Evolutionary conservation across 2,797 vertebrate genomes (phyloP), one percentile per base, ranked within the genome.

Genomic region (Pempheris klunzingeri): DNA sequence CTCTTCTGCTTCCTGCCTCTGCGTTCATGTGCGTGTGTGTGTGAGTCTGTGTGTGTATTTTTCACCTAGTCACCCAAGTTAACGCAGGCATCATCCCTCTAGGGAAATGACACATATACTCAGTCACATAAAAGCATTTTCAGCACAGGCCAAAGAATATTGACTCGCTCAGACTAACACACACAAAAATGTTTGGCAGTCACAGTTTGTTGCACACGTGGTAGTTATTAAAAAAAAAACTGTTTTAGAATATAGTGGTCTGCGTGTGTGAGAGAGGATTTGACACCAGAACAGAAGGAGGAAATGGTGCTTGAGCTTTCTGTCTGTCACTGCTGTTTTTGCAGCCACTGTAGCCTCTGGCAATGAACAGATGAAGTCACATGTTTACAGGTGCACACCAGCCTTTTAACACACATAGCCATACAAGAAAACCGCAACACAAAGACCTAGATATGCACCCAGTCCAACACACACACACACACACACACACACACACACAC

Each of bases 61-160:
- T 38, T 84, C 76, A 85, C 53, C 74, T 63, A 57, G 70, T 72
- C 57, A 74, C 38, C 36, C 52, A 57, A 53, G 43, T 69, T 72
- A 43, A 79, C 59, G 49, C 49, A 43, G 17, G 11, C 43, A 55
- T 54, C 64, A 57, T 61, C 41, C 61, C 52, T 59, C 39, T 2
- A 24, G 59, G 62, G 65, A 78, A 79, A 77, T 81, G 62, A 75
- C 58, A 77, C 71, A 81, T 41, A 72, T 20, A 54, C 41, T 75
- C 38, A 72, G 71, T 73, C 74, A 61, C 54, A 77, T 13, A 36
- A 60, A 67, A 71, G 4, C 1, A 0, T 71, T 71, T 54, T 65
- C 44, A 67, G 18, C 26, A 68, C 26, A 67, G 26, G 20, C 28
- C 54, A 59, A 70, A 36, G 0, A 46, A 49, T 20, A 11, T 9